These are phyloP conservation scores for Mimas tiliae DNA, from an alignment of 2,888 invertebrate genomes.

Conservation along the genomic window DNA sequence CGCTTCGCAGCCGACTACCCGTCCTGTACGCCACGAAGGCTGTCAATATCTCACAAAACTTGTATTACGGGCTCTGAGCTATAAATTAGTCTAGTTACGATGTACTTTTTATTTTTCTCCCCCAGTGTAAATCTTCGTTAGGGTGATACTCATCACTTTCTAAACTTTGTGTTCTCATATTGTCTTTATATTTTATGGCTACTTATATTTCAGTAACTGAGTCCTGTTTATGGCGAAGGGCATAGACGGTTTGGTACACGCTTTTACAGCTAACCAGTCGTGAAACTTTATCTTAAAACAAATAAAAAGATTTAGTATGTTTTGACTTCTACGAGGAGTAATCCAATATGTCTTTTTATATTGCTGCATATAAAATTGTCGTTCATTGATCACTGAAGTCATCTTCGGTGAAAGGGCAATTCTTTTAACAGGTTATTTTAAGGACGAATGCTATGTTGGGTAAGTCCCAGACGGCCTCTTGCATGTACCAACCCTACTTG, in stretches of 20 bases:
- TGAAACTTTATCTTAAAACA: constrained; percentile 28
- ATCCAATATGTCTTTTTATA: constrained; percentile 11
- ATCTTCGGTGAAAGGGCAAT: background rate
- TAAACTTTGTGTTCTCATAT: constrained; percentile 22
- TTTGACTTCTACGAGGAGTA: constrained; percentile 13
- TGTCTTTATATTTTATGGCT: constrained; percentile 22
- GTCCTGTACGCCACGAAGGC: too few species aligned
- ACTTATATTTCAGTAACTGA: constrained; percentile 25
- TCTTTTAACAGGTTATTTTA: background rate
- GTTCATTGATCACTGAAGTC: background rate
- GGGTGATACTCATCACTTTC: background rate
- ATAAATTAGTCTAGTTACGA: background rate
- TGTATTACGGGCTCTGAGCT: too few species aligned
- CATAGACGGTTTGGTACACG: constrained; percentile 7
- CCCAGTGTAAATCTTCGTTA: background rate
- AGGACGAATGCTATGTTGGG: too few species aligned
- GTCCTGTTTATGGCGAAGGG: constrained; percentile 22
- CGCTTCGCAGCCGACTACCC: too few species aligned
- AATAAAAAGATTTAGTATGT: constrained; percentile 24
- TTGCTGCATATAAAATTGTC: background rate
- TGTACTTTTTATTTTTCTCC: background rate
- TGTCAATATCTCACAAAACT: too few species aligned
- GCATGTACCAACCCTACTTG: too few species aligned
- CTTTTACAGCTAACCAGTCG: constrained; percentile 26
- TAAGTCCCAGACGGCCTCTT: too few species aligned